These are phyloP conservation scores for Pachymerium ferrugineum DNA, from an alignment of 2,888 invertebrate species.

Conservation along the genomic window DNA sequence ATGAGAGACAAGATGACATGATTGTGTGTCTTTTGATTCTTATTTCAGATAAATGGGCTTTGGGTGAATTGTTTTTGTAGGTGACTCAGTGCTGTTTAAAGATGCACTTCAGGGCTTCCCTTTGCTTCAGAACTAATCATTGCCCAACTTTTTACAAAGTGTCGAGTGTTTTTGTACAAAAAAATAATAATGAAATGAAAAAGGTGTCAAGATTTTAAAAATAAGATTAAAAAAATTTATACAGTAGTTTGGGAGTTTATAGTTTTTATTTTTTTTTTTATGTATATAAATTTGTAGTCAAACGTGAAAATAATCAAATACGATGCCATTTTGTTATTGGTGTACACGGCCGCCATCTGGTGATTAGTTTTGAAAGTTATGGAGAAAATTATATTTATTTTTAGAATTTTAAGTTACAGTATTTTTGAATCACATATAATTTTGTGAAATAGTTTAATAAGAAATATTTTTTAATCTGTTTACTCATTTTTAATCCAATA, in stretches of 20 bases:
- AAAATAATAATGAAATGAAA: not conserved
- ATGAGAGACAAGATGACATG: not conserved
- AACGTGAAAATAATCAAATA: too few species aligned
- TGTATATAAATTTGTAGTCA: too few species aligned
- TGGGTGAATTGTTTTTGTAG: not conserved
- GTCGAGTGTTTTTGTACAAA: not conserved
- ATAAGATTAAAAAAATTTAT: not conserved
- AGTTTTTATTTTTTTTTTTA: not conserved
- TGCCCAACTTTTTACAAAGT: not conserved
- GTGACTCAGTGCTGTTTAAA: not conserved
- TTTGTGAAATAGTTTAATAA: too few species aligned
- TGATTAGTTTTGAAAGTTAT: too few species aligned
- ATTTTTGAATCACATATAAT: too few species aligned
- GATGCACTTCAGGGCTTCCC: conserved; percentile 3
- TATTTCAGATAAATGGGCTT: not conserved
- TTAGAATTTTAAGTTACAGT: too few species aligned
- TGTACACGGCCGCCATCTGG: too few species aligned
- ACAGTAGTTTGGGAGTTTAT: not conserved
- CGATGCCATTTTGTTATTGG: too few species aligned
- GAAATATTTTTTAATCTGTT: too few species aligned
- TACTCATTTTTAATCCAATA: too few species aligned
- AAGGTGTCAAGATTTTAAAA: not conserved
- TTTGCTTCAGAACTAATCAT: not conserved
- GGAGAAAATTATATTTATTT: too few species aligned
- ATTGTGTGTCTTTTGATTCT: not conserved